A percentile compares a stretch with the other conserved stretches of the same genome.
Conservation (phyloP, 2,113 vertebrate genomes). For the Takifugu bimaculatus region DNA sequence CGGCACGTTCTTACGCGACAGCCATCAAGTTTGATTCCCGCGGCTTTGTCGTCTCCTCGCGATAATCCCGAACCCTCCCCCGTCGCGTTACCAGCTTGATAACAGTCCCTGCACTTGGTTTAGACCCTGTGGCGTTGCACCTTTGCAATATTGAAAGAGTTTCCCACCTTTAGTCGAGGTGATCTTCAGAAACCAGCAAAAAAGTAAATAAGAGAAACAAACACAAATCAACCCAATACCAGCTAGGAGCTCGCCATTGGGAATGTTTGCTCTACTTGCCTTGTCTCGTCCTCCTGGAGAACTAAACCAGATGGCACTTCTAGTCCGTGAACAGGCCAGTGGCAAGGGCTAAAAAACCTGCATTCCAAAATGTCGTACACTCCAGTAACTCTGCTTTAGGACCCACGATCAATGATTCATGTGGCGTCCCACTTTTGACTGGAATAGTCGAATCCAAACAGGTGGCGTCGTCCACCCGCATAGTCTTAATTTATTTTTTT, state of each 20-base stretch:
- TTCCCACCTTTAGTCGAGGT: slow-evolving; percentile 40
- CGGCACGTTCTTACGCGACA: slow-evolving; percentile 7
- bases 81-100: too few species aligned
- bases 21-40: slow-evolving; percentile 23
- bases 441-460: slow-evolving; percentile 39
- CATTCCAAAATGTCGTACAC: slow-evolving; percentile 63
- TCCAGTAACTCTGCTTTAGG: slow-evolving; percentile 47
- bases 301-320: slow-evolving; percentile 47
- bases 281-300: slow-evolving; percentile 48
- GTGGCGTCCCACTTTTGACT: slow-evolving; percentile 38
- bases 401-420: slow-evolving; percentile 29
- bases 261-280: slow-evolving; percentile 56
- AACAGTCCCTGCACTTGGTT: neutral
- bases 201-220: slow-evolving; percentile 1
- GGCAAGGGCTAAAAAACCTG: slow-evolving; percentile 60
- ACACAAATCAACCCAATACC: slow-evolving; percentile 36
- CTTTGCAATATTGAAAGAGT: slow-evolving; percentile 21
- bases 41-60: slow-evolving; percentile 5
- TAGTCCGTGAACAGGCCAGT: slow-evolving; percentile 49
- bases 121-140: neutral
- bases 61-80: slow-evolving; percentile 1
- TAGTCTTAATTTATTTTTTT: slow-evolving; percentile 68
- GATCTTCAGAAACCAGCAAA: slow-evolving; percentile 62
- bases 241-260: slow-evolving; percentile 61
- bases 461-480: slow-evolving; percentile 37